Evolutionary conservation across 2,888 invertebrate genomes (phyloP), one percentile per base, ranked within the genome.

Genomic region (Cordilura impudica): DNA sequence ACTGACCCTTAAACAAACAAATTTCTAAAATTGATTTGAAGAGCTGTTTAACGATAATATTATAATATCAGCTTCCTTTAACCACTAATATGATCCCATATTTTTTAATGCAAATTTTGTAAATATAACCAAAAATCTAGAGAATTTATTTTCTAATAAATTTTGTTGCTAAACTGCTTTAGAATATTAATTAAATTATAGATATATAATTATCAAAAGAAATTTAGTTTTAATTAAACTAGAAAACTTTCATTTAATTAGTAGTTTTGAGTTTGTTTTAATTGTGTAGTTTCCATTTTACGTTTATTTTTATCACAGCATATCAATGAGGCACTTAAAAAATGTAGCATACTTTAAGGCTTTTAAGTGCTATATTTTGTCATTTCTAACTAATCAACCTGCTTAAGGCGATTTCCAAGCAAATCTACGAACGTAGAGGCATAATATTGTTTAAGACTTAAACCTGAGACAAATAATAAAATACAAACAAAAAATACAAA

Each of bases 361-460:
- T 23, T 61, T 72, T 18, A 77, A 77, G 72, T 78, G 67, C 43
- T 19, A 63, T 54, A 14, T 29, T 51, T 39, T 61, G 10, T 43
- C 6, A 2, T 39, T 60, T 39, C 8, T 29, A 31, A 49, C 54
- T 56, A 29, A 75, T 54, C 49, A 51, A 12, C 16, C 29, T 31
- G 6, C 19, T 14, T 18, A 47, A 63, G 16, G 21, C 21, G 12
- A 29, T 21, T 39, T 39, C n/a, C 35, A n/a, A 39, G 4, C 49
- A 63, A 63, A 51, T 63, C 19, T 18, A 51, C 23, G 67, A 72
- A 72, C 31, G 78, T 73, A 51, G 63, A 53, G 67, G 54, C 51
- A 35, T 63, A 71, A 67, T 73, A 56, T 73, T 67, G 67, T 69
- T 58, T 73, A 73, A 63, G 49, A 72, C 43, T 54, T 53, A 67